phyloP scores from a whole-genome alignment of 2,113 vertebrate genomes.

The Motacilla alba region DNA sequence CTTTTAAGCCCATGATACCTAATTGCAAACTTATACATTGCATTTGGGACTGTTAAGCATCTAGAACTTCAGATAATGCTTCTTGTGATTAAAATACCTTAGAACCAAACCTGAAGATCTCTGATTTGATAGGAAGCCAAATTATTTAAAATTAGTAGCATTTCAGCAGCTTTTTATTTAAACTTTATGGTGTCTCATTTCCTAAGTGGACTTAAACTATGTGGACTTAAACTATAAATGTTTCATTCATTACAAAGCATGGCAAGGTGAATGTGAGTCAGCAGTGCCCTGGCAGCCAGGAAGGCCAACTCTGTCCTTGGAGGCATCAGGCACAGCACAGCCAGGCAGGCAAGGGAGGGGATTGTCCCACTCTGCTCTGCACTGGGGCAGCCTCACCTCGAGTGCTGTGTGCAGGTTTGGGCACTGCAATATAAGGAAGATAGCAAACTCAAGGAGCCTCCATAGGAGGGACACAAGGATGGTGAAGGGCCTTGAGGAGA shows the following conservation, averaged over 20 bases:
- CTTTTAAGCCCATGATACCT: not conserved
- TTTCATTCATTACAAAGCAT: not conserved
- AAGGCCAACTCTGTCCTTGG: accelerated
- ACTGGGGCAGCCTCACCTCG: accelerated
- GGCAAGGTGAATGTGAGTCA: not conserved
- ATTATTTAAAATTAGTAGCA: not conserved
- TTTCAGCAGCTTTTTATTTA: not conserved
- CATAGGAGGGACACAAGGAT: not conserved
- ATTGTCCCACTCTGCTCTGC: accelerated
- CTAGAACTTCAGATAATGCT: not conserved
- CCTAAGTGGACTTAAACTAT: not conserved
- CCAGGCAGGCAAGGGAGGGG: accelerated
- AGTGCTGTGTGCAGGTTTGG: accelerated
- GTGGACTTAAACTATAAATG: not conserved
- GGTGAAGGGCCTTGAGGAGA: not conserved
- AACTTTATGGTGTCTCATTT: not conserved
- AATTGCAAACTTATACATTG: not conserved
- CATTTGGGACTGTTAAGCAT: not conserved
- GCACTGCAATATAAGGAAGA: not conserved
- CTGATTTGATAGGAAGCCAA: not conserved
- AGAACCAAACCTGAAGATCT: not conserved
- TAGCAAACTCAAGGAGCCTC: not conserved
- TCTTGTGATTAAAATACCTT: not conserved
- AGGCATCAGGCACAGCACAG: accelerated
- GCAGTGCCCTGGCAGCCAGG: not conserved